Conservation (phyloP, 2,888 invertebrate genomes). For the Morpho achilles region DNA sequence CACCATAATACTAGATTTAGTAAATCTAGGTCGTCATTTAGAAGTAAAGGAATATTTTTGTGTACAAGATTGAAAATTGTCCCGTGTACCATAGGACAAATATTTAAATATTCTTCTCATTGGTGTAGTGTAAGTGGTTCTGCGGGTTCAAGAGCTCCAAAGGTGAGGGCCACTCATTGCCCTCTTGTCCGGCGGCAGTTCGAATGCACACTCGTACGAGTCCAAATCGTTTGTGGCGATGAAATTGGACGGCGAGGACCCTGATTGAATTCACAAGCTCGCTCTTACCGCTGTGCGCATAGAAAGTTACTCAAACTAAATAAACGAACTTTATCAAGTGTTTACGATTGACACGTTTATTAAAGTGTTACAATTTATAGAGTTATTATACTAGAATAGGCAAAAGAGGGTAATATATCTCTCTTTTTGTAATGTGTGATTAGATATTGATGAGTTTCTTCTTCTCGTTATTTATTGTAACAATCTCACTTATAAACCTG, state of each 20-base stretch:
- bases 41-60: not conserved
- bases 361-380: no score
- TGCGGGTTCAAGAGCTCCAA: conserved; percentile 43
- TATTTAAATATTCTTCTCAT: conserved; percentile 22
- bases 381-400: no score
- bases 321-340: conserved; percentile 6
- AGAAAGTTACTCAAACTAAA: not conserved
- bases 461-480: no score
- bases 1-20: no score
- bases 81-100: conserved; percentile 10
- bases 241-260: conserved; percentile 71
- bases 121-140: conserved; percentile 39
- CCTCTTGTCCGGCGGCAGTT: conserved; percentile 55
- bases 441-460: no score
- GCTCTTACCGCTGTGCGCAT: not conserved
- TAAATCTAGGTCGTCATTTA: no score
- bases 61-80: not conserved
- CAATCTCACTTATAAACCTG: no score
- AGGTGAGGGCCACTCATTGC: conserved; percentile 48
- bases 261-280: conserved; percentile 40
- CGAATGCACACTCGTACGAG: conserved; percentile 56
- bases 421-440: no score
- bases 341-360: conserved; percentile 4
- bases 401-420: no score
- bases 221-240: conserved; percentile 58